These are phyloP conservation scores for Eufriesea mexicana DNA, from an alignment of 1,140 invertebrate species.

Conservation along the genomic window DNA sequence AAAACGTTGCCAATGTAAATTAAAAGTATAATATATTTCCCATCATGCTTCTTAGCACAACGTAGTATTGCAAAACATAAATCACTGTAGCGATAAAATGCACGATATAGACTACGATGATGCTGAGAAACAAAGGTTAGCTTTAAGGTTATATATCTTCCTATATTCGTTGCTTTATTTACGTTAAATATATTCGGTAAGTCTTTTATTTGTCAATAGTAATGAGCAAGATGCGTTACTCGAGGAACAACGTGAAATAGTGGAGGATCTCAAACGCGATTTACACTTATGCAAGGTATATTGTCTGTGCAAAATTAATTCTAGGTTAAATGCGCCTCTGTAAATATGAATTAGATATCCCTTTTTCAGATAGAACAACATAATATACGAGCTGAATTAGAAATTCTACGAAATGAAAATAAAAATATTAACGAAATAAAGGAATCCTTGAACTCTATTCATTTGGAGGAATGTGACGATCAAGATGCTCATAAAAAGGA, in stretches of 20 bases:
- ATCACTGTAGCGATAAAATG: constrained; percentile 42
- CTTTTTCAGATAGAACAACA: constrained; percentile 73
- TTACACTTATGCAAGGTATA: constrained; percentile 76
- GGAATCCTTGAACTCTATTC: constrained; percentile 63
- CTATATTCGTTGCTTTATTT: not conserved
- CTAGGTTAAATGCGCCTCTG: not conserved
- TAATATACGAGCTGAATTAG: constrained; percentile 69
- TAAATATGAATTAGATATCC: not conserved
- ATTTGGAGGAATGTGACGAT: constrained; percentile 61
- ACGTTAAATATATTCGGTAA: not conserved
- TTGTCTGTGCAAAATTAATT: not conserved
- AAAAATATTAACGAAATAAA: constrained; percentile 59
- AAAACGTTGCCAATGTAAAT: constrained; percentile 26
- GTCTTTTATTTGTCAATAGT: constrained; percentile 15
- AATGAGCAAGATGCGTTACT: constrained; percentile 60
- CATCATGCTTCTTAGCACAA: not conserved
- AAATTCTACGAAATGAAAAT: constrained; percentile 67
- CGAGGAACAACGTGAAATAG: constrained; percentile 67
- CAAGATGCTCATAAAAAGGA: constrained; percentile 62
- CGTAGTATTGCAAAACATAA: not conserved
- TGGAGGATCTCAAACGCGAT: constrained; percentile 72
- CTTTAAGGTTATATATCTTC: constrained; percentile 61
- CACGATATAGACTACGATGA: constrained; percentile 47
- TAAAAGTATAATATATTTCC: constrained; percentile 16
- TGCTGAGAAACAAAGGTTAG: constrained; percentile 59